Evolutionary conservation across 2,888 invertebrate genomes (phyloP).

Genomic region (Tetanocera ferruginea): DNA sequence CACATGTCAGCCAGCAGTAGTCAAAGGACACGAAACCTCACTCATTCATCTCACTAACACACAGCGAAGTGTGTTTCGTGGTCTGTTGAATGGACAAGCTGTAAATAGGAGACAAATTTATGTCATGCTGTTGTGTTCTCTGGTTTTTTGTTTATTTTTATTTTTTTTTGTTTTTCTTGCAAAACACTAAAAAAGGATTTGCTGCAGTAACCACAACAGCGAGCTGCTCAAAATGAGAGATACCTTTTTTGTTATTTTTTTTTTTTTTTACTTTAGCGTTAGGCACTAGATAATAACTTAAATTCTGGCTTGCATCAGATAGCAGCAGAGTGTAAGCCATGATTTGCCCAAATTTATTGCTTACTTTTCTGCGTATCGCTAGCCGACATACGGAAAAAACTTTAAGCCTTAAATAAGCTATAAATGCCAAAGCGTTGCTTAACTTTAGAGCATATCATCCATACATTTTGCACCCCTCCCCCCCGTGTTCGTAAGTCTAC

Average conservation of each 20-base stretch:
- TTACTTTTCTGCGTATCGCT: not conserved
- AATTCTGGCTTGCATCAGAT: conserved; percentile 7
- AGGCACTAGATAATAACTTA: conserved; percentile 2
- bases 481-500: not conserved
- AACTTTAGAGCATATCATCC: not conserved
- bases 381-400: conserved; percentile 48
- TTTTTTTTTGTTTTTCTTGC: not conserved
- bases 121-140: conserved; percentile 56
- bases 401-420: conserved; percentile 56
- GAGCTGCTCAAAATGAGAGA: too few relatives aligned
- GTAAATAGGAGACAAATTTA: conserved; percentile 50
- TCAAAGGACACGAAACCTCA: conserved; percentile 36
- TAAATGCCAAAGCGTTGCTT: conserved; percentile 35
- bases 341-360: not conserved
- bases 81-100: not conserved
- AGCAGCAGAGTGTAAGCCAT: not conserved
- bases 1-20: conserved; percentile 1
- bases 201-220: not conserved
- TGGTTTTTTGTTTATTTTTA: not conserved
- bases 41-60: not conserved
- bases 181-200: not conserved
- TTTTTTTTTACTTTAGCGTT: not conserved
- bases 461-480: not conserved
- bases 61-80: not conserved
- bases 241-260: not conserved